These are phyloP conservation scores for Tachina fera DNA, from an alignment of 2,888 invertebrate species.

Conservation along the genomic window DNA sequence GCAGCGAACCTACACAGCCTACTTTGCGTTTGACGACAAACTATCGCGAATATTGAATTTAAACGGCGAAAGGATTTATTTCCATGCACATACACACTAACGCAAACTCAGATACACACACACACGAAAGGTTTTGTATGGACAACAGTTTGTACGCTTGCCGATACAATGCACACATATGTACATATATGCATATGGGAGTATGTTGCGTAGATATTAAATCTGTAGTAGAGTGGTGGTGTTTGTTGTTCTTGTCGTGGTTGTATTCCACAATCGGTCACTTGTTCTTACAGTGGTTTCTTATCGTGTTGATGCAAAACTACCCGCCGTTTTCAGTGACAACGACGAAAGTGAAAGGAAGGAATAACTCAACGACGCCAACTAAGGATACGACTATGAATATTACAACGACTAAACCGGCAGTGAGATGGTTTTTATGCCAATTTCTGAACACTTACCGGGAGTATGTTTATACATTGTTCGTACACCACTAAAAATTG, in stretches of 20 bases:
- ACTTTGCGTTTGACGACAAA: slow-evolving; percentile 79
- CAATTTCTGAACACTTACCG: slow-evolving; percentile 42
- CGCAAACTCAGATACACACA: slow-evolving; percentile 14
- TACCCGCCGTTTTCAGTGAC: slow-evolving; percentile 82
- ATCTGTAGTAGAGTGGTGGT: slow-evolving; percentile 41
- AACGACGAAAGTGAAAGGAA: slow-evolving; percentile 79
- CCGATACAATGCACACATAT: too few relatives aligned
- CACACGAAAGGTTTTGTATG: slow-evolving; percentile 1
- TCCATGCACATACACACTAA: slow-evolving; percentile 49
- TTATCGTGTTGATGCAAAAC: slow-evolving; percentile 72
- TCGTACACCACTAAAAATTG: slow-evolving; percentile 20
- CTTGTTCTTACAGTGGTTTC: slow-evolving; percentile 71
- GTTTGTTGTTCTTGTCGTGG: slow-evolving; percentile 48
- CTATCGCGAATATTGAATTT: slow-evolving; percentile 80
- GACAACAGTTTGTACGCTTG: not conserved
- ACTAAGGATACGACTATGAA: slow-evolving; percentile 56
- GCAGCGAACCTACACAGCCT: slow-evolving; percentile 76
- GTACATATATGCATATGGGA: too few relatives aligned
- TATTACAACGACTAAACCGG: slow-evolving; percentile 47
- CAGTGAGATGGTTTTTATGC: slow-evolving; percentile 56
- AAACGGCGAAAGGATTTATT: slow-evolving; percentile 77
- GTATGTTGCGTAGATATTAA: slow-evolving; percentile 37
- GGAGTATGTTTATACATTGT: slow-evolving; percentile 26
- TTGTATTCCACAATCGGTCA: slow-evolving; percentile 67
- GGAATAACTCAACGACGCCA: slow-evolving; percentile 76